Evolutionary conservation across 2,888 invertebrate genomes (phyloP).

Genomic region (Cephus nigrinus): DNA sequence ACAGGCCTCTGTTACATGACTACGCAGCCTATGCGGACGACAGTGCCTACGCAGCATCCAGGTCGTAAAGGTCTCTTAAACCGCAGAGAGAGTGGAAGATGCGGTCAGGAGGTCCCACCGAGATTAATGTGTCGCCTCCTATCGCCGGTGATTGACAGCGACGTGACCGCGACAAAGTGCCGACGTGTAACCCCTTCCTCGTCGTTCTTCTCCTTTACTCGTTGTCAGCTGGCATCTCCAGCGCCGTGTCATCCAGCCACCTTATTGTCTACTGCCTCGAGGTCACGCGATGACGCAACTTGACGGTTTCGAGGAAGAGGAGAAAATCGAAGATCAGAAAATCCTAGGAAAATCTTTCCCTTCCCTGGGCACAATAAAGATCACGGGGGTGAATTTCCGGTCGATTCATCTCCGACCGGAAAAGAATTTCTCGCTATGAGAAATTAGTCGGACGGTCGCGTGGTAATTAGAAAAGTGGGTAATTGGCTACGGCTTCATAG

Average conservation of each 20-base stretch:
- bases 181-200: slow-evolving; percentile 48
- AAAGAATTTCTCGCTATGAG: neutral
- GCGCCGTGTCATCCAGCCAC: neutral
- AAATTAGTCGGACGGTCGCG: slow-evolving; percentile 46
- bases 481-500: slow-evolving; percentile 54
- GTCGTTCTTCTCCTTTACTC: slow-evolving; percentile 11
- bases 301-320: no score
- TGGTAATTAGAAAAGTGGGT: slow-evolving; percentile 63
- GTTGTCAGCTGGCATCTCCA: neutral
- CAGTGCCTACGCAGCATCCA: slow-evolving; percentile 6
- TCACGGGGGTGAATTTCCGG: no score
- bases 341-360: neutral
- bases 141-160: slow-evolving; percentile 63
- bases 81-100: slow-evolving; percentile 48
- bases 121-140: slow-evolving; percentile 65
- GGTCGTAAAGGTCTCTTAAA: slow-evolving; percentile 47
- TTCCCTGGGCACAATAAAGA: no score
- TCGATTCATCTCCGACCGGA: no score
- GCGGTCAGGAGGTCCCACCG: slow-evolving; percentile 47
- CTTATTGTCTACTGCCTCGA: neutral
- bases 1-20: neutral
- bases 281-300: neutral
- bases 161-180: slow-evolving; percentile 64
- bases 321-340: neutral
- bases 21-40: neutral